Evolutionary conservation across 2,113 vertebrate species (phyloP), one percentile per base, ranked within the genome.

Genomic region (Plestiodon gilberti): DNA sequence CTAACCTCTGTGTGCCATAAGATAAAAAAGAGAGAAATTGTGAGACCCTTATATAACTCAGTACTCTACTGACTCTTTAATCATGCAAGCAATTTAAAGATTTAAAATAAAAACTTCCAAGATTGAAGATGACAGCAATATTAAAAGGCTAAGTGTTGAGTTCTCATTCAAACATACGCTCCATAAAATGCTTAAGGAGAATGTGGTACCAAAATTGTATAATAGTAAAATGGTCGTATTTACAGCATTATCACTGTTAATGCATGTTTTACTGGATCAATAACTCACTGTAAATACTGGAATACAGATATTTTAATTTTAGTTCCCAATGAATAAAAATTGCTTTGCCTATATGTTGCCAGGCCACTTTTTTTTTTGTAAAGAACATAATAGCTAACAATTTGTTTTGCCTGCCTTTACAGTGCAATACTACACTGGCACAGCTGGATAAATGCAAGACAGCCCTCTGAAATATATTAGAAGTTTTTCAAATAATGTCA

Each of bases 361-460:
- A 57, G 76, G 33, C 6, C 61, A 18, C 77, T n/a, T n/a, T n/a
- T n/a, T n/a, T n/a, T 90, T 62, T 65, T 82, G 90, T 90, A 89
- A 81, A 48, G 35, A 78, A 70, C 61, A 86, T 70, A 67, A 76
- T 62, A 43, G 8, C 43, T 83, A 69, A 75, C 87, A 76, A 1
- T 6, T 86, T 74, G 7, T 28, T 30, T 82, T 10, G 73, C 65
- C 40, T 85, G 2, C n/a, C 62, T 81, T 17, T 83, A 35, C 17
- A 73, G 1, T 23, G 15, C 13, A 67, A 6, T 84, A 82, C 3
- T 17, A 88, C 82, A 64, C 1, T 75, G n/a, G 1, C 15, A 40
- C 22, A 87, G 76, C 83, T 70, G 25, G 25, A 22, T 79, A 73
- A 87, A 87, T 81, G 0, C 13, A 89, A 91, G 13, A 0, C 4